Conservation (phyloP, 1,140 invertebrate species). For the Drosophila parabipectinata region DNA sequence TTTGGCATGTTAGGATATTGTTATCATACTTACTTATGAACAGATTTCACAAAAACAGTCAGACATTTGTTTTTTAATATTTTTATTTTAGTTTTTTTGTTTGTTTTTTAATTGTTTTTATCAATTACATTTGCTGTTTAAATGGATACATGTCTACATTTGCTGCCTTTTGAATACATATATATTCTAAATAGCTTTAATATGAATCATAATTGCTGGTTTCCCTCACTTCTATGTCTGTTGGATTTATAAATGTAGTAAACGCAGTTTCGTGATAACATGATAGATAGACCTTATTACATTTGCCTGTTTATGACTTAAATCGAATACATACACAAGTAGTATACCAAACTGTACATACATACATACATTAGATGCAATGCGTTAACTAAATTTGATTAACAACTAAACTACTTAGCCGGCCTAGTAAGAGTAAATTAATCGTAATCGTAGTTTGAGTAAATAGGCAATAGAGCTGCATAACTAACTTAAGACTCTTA, state of each 20-base stretch:
- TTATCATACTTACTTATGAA: neutral
- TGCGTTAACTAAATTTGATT: conserved; percentile 71
- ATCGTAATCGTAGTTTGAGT: conserved; percentile 64
- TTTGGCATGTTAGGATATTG: neutral
- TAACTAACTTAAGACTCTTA: conserved; percentile 65
- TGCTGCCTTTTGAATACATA: conserved; percentile 63
- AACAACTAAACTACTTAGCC: conserved; percentile 70
- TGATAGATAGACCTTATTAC: conserved; percentile 61
- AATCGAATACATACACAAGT: conserved; percentile 38
- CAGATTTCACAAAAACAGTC: neutral
- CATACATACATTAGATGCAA: conserved; percentile 70
- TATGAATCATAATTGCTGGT: conserved; percentile 49
- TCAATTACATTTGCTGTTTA: conserved; percentile 79
- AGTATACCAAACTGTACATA: conserved; percentile 60
- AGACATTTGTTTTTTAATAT: conserved; percentile 38
- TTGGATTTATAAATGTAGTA: conserved; percentile 78
- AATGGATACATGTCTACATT: conserved; percentile 70
- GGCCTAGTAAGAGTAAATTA: conserved; percentile 48
- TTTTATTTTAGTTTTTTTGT: conserved; percentile 44
- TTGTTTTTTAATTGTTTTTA: conserved; percentile 50
- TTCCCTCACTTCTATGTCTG: conserved; percentile 38
- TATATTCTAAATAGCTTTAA: conserved; percentile 46
- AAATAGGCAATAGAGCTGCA: conserved; percentile 61
- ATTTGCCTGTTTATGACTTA: conserved; percentile 41
- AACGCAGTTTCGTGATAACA: conserved; percentile 77